Base-by-base conservation (phyloP, 2,888 invertebrate species). In the Amitus sp. region DNA sequence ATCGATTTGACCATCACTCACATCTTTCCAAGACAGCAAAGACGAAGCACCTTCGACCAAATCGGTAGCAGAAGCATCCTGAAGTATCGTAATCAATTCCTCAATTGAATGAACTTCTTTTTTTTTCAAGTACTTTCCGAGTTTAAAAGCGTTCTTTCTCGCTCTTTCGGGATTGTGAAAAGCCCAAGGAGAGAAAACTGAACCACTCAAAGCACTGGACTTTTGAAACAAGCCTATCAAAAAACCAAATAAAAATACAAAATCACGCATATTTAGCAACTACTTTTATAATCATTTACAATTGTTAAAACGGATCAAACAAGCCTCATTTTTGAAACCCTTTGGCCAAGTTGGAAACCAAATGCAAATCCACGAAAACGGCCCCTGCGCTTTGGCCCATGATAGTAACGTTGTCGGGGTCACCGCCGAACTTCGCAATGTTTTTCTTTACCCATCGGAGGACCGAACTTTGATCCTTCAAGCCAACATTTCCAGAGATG, bases 371-470 rank as follows among this genome's bases (percentile, higher is more conserved):
- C 1, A 71, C 67, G 7, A 52, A 19, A 6, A 47, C 83, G 1
- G 81, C 85, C 1, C 86, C 86, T 27, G 86, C 86, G 71, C 86
- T 86, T 1, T 86, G 73, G 9, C 86, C 86, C 70, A 86, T 84
- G 59, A 87, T 80, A 4, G 86, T 86, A 0, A 87, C 84, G 73
- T 82, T 84, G 1, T 82, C 72, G 2, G 84, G 80, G 68, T 86
- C 79, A 4, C 86, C 86, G 15, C 84, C 83, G 66, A 87, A 86
- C 10, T 79, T 74, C 1, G 61, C 62, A 28, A 86, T 85, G 67
- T 87, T 86, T 47, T 79, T 69, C 61, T 85, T 81, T 0, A 86
- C 77, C 86, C 86, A 86, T 69, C 82, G 43, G 10, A 15, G 33
- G 17, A 10, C 39, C 13, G 45, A 42, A 13, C 20, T 17, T 42